Evolutionary conservation across 1,140 invertebrate species (phyloP), one percentile per base, ranked within the genome.

Genomic region (Brachionus koreanus): DNA sequence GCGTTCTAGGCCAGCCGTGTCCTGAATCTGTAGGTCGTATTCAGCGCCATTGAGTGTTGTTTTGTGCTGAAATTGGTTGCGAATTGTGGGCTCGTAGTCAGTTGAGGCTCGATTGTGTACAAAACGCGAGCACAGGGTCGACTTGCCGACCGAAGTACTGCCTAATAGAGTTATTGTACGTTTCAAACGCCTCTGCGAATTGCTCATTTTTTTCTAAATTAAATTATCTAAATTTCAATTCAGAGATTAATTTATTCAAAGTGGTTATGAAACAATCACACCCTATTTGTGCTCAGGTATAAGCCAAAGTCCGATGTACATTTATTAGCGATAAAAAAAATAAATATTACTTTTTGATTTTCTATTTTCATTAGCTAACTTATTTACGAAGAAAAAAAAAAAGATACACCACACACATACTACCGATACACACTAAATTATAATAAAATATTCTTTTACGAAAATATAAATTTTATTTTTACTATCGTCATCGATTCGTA

Each of bases 101-200:
- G 52, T 35, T 10, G 35, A 37, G 49, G 57, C 52, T 43, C 37
- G 23, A 16, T 79, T 79, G 35, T 42, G 25, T 9, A 43, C 57
- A 23, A 79, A 65, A 5, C 76, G 46, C 19, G 35, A 33, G 46
- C 46, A 61, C 4, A 79, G 4, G 0, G 76, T 61, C 49, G 76
- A 79, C 39, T 79, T 79, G 37, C 76, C 76, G 19, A 79, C 76
- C 10, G 49, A 79, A n/a, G 76, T 65, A 42, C 49, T 79, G 23
- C 76, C 76, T 19, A 79, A 43, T 19, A 79, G 5, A 29, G 76
- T 65, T 19, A 79, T 79, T 4, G 43, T 43, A 25, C 69, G 67
- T 19, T 79, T 49, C 1, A 61, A 13, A 29, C 33, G 43, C 46
- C 37, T 37, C 13, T 61, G 76, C 25, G 76, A 25, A 19, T 79